These are phyloP conservation scores for Stegana nigrithorax DNA, from an alignment of 2,888 invertebrate species.

Conservation along the genomic window DNA sequence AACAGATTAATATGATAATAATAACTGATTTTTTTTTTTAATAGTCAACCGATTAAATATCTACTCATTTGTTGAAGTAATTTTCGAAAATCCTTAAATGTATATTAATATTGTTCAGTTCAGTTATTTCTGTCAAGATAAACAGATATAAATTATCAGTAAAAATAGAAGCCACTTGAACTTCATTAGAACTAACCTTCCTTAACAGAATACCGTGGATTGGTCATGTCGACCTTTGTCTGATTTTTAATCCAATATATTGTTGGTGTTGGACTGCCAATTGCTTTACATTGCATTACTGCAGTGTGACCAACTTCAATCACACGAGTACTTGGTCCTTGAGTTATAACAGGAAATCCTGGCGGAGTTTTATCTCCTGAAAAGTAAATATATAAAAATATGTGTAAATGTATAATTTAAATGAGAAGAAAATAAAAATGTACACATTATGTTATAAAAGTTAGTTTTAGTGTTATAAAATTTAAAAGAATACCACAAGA, in stretches of 20 bases:
- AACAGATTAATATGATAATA: too few species aligned
- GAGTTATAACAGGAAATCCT: constrained; percentile 91
- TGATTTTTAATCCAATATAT: constrained; percentile 96
- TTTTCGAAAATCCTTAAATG: too few species aligned
- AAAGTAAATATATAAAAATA: constrained; percentile 39
- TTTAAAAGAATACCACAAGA: too few species aligned
- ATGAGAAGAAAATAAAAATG: background rate
- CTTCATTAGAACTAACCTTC: constrained; percentile 82
- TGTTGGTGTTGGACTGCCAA: constrained; percentile 83
- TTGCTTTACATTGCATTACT: constrained; percentile 88
- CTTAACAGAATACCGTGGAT: constrained; percentile 86
- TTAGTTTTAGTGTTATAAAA: background rate
- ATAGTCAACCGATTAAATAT: too few species aligned
- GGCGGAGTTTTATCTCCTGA: constrained; percentile 85
- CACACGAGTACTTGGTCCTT: constrained; percentile 90
- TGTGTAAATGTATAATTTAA: constrained; percentile 10
- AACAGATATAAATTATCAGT: too few species aligned
- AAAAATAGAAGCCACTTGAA: too few species aligned
- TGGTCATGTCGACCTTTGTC: constrained; percentile 86
- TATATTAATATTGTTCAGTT: too few species aligned
- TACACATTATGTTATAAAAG: background rate
- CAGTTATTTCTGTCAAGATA: too few species aligned
- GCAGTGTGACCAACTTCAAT: constrained; percentile 96
- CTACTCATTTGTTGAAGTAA: too few species aligned
- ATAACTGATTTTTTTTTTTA: too few species aligned